Evolutionary conservation across 53 echinoderm and acorn worm genomes (phyloP).

Genomic region (Actinopyga echinites): DNA sequence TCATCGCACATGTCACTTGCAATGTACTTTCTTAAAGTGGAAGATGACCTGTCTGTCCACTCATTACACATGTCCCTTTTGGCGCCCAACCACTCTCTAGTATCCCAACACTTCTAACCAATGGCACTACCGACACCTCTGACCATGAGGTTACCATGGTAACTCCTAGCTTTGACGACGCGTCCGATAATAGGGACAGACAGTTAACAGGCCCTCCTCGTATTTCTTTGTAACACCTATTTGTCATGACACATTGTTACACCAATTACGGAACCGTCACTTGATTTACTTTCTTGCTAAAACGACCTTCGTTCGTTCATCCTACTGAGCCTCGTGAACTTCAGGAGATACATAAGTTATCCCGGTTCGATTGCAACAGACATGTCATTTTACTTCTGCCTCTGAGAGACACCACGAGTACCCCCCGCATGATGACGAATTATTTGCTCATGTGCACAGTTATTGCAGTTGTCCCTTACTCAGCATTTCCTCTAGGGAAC

Average conservation of each 20-base stretch:
- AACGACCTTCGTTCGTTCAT: too few relatives aligned
- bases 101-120: too few relatives aligned
- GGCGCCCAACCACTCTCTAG: background rate
- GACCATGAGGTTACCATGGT: too few relatives aligned
- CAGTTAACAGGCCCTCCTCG: conserved; percentile 5
- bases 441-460: background rate
- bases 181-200: background rate
- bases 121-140: background rate
- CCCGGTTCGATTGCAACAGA: too few relatives aligned
- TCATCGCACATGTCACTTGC: background rate
- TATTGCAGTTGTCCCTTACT: background rate
- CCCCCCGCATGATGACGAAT: too few relatives aligned
- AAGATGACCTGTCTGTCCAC: background rate
- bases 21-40: background rate
- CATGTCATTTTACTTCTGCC: too few relatives aligned
- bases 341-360: too few relatives aligned
- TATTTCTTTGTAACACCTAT: conserved; percentile 12
- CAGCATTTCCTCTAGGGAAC: background rate
- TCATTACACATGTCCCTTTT: background rate
- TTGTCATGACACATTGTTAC: conserved; percentile 8
- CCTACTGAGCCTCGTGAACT: too few relatives aligned
- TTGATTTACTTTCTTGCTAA: background rate
- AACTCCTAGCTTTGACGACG: background rate
- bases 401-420: too few relatives aligned
- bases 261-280: background rate